Conservation (phyloP, 2,797 vertebrate genomes). For the Capromys pilorides region DNA sequence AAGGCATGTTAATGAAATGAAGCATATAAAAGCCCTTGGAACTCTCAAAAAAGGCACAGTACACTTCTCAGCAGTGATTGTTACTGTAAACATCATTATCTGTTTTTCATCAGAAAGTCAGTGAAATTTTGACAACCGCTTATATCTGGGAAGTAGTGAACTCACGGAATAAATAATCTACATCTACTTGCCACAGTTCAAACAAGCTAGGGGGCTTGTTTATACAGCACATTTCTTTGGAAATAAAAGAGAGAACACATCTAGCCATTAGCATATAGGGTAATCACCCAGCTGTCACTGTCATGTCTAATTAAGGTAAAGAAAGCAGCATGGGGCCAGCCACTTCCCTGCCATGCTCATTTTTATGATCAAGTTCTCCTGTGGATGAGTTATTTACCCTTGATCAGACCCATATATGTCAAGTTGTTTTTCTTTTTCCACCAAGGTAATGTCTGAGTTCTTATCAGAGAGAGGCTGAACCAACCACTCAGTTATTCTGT, state of each 20-base stretch:
- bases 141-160: constrained; percentile 35
- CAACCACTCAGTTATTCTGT: constrained; percentile 69
- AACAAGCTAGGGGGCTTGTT: constrained; percentile 59
- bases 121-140: constrained; percentile 64
- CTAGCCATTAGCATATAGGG: constrained; percentile 48
- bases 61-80: constrained; percentile 20
- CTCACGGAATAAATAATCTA: constrained; percentile 61
- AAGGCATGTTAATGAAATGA: constrained; percentile 59
- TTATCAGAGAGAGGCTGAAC: constrained; percentile 69
- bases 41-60: neutral
- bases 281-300: constrained; percentile 61
- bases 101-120: constrained; percentile 59
- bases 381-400: constrained; percentile 51
- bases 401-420: constrained; percentile 32
- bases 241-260: constrained; percentile 54
- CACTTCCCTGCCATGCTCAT: neutral
- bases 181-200: constrained; percentile 51
- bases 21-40: constrained; percentile 49
- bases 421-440: constrained; percentile 58
- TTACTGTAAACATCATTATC: constrained; percentile 58
- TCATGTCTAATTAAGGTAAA: constrained; percentile 63
- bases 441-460: constrained; percentile 41
- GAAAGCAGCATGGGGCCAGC: neutral
- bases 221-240: constrained; percentile 54
- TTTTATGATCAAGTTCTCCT: constrained; percentile 22